These are phyloP conservation scores for Atrichornis clamosus DNA, from an alignment of 2,113 vertebrate species.

Conservation along the genomic window DNA sequence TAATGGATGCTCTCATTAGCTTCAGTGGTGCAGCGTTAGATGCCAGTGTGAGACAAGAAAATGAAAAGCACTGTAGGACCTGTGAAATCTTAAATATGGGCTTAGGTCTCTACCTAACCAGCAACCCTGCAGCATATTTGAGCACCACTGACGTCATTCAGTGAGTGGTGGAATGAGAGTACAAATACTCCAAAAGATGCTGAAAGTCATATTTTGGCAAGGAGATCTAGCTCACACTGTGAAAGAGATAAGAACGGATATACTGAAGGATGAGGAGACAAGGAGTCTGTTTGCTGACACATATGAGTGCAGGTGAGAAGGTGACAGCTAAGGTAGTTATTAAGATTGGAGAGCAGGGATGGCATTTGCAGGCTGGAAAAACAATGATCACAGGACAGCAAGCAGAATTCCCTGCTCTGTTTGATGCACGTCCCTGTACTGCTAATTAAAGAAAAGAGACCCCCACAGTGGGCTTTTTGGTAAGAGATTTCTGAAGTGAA, in stretches of 20 bases:
- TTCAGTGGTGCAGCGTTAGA: background rate
- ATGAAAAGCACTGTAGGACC: background rate
- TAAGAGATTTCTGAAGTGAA: background rate
- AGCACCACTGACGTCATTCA: background rate
- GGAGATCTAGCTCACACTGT: background rate
- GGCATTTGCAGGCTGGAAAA: background rate
- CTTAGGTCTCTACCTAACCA: background rate
- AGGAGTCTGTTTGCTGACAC: background rate
- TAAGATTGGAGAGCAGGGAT: background rate
- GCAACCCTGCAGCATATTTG: background rate
- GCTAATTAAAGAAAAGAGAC: background rate
- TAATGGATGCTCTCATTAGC: background rate
- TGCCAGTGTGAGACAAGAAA: background rate
- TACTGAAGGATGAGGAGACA: background rate
- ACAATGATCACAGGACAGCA: background rate
- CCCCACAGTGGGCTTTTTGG: background rate
- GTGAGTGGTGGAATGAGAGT: background rate
- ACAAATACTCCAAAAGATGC: background rate
- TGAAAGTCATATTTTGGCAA: background rate
- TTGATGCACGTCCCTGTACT: background rate
- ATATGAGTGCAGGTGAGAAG: accelerated
- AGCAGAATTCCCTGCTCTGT: background rate
- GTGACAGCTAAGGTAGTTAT: background rate
- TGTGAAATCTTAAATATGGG: background rate
- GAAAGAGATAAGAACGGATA: background rate